These are phyloP conservation scores for Synodontis membranacea DNA, from an alignment of 2,113 vertebrate genomes.

Conservation along the genomic window DNA sequence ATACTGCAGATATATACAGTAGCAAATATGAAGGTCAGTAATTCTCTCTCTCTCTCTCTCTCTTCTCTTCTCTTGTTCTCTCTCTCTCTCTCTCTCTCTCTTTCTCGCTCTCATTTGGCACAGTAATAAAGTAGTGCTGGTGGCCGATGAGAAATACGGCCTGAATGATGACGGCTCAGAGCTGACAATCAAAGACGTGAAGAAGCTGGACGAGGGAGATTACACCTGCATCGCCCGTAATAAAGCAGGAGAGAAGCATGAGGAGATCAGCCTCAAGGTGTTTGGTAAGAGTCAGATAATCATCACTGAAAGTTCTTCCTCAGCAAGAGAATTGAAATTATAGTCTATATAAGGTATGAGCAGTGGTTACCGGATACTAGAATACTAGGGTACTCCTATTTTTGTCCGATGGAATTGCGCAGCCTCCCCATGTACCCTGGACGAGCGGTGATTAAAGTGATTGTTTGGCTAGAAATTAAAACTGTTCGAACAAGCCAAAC, in stretches of 20 bases:
- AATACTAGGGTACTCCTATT: neutral
- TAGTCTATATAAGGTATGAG: neutral
- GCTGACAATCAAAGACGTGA: constrained; percentile 84
- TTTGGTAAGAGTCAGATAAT: constrained; percentile 80
- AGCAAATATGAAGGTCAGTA: constrained; percentile 40
- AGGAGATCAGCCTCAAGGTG: constrained; percentile 92
- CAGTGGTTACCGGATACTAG: too few relatives aligned
- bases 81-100: neutral
- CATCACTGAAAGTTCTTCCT: constrained; percentile 13
- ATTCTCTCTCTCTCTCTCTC: neutral
- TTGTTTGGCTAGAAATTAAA: constrained; percentile 1
- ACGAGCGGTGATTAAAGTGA: neutral
- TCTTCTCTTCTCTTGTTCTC: too few relatives aligned
- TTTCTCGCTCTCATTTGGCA: constrained; percentile 7
- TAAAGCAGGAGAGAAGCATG: constrained; percentile 87
- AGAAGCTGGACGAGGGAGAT: constrained; percentile 91
- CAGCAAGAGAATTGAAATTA: constrained; percentile 17
- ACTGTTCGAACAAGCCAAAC: neutral
- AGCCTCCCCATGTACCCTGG: neutral
- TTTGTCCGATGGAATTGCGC: neutral
- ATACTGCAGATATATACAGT: constrained; percentile 30
- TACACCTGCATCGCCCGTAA: constrained; percentile 93
- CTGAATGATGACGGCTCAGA: constrained; percentile 89
- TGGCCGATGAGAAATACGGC: constrained; percentile 82
- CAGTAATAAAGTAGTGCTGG: constrained; percentile 84